Percentiles rank a stretch among this genome's conserved stretches.
Conservation (phyloP, 2,888 invertebrate species). For the Exephanes ischioxanthus region DNA sequence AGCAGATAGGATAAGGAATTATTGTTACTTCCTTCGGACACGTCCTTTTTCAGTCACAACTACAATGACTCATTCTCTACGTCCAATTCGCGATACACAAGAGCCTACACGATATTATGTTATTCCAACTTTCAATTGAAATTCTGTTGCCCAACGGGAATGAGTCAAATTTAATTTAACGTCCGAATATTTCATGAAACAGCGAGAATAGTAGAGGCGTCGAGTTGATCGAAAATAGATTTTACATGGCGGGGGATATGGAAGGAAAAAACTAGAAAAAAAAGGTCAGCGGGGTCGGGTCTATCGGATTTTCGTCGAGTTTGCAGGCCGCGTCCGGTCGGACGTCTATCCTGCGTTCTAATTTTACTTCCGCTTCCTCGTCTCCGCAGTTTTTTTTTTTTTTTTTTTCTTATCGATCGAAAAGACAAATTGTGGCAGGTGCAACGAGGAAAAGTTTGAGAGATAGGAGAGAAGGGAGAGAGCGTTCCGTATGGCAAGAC, state of each 20-base stretch:
- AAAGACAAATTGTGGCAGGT: background rate
- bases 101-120: background rate
- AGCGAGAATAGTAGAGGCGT: background rate
- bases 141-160: background rate
- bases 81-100: background rate
- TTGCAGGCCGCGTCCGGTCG: conserved; percentile 27
- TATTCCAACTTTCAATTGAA: background rate
- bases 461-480: background rate
- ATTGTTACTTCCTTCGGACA: conserved; percentile 5
- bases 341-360: conserved; percentile 16
- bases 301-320: conserved; percentile 41
- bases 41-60: conserved; percentile 1
- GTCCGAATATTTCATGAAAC: conserved; percentile 6
- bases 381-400: background rate
- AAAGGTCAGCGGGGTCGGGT: conserved; percentile 52
- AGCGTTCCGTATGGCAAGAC: conserved; percentile 35
- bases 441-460: background rate
- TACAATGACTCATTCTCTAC: background rate
- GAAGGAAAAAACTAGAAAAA: conserved; percentile 14
- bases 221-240: conserved; percentile 27
- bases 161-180: conserved; percentile 3
- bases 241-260: conserved; percentile 1
- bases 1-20: background rate
- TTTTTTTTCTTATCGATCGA: background rate
- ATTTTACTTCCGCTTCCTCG: background rate